These are phyloP conservation scores for Trichacis sp. DNA, from an alignment of 2,888 invertebrate genomes.

Conservation along the genomic window DNA sequence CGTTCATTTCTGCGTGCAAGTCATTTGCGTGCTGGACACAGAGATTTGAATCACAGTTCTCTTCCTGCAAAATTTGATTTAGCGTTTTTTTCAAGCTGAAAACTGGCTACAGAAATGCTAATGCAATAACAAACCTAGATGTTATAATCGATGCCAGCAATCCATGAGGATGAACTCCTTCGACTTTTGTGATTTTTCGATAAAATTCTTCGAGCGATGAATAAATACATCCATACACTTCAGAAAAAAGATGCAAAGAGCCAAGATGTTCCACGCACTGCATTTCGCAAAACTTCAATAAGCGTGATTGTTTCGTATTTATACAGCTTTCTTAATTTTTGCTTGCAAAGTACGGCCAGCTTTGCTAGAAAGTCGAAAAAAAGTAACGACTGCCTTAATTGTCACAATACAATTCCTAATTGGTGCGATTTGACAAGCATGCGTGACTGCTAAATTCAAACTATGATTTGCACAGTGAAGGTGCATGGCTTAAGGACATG, in stretches of 20 bases:
- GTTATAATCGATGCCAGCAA: no score
- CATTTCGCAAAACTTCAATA: slow-evolving; percentile 9
- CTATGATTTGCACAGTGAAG: slow-evolving; percentile 3
- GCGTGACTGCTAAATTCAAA: background rate
- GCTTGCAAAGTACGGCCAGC: slow-evolving; percentile 3
- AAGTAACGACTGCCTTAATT: background rate
- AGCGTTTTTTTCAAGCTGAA: no score
- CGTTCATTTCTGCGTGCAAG: no score
- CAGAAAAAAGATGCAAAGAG: background rate
- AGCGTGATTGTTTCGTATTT: background rate
- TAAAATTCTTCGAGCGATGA: no score
- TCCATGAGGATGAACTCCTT: no score
- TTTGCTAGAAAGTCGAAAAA: background rate
- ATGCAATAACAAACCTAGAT: no score
- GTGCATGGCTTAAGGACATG: background rate
- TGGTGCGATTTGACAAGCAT: background rate
- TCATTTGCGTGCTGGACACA: no score
- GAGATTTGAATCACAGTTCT: no score
- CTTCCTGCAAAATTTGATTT: no score
- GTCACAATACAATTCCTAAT: background rate
- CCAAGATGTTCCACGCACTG: slow-evolving; percentile 9
- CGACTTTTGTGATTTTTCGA: no score
- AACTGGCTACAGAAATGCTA: no score
- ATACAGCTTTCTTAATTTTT: background rate
- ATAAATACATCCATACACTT: background rate